These are phyloP conservation scores for Pseudomugil tenellus DNA, from an alignment of 2,797 vertebrate genomes.

Conservation along the genomic window DNA sequence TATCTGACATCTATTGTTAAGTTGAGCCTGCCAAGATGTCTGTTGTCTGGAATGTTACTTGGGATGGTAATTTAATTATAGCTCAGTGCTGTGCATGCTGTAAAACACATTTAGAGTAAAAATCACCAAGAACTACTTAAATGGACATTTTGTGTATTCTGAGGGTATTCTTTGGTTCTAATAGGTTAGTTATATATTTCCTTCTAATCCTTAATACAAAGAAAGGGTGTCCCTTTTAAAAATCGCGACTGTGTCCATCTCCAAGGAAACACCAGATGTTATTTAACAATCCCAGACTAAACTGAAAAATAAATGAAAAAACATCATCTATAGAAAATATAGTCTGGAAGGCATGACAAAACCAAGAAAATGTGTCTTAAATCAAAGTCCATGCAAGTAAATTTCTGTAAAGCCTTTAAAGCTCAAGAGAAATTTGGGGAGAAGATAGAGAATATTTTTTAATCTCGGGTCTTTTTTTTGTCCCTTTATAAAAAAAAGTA, in stretches of 20 bases:
- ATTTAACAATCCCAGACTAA: background rate
- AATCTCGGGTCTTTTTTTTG: too few relatives aligned
- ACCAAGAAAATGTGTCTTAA: conserved; percentile 12
- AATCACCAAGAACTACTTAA: conserved; percentile 21
- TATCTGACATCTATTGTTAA: conserved; percentile 14
- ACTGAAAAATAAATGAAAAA: too few relatives aligned
- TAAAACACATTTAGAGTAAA: conserved; percentile 51
- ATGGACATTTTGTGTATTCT: background rate
- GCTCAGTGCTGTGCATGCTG: conserved; percentile 30
- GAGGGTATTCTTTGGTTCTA: background rate
- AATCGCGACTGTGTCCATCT: too few relatives aligned
- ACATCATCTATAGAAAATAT: too few relatives aligned
- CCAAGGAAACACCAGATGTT: background rate
- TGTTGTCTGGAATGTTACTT: conserved; percentile 49
- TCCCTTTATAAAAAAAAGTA: too few relatives aligned
- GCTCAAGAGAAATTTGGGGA: background rate
- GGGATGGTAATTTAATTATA: conserved; percentile 53
- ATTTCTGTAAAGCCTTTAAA: background rate
- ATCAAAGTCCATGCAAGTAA: background rate
- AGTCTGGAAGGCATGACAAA: conserved; percentile 8
- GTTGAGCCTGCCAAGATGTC: conserved; percentile 22
- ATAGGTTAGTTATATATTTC: conserved; percentile 10
- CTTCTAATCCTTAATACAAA: background rate
- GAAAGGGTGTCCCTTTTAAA: too few relatives aligned
- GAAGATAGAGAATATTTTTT: background rate